phyloP scores from a whole-genome alignment of 2,888 invertebrate species.

The Conus canariensis region DNA sequence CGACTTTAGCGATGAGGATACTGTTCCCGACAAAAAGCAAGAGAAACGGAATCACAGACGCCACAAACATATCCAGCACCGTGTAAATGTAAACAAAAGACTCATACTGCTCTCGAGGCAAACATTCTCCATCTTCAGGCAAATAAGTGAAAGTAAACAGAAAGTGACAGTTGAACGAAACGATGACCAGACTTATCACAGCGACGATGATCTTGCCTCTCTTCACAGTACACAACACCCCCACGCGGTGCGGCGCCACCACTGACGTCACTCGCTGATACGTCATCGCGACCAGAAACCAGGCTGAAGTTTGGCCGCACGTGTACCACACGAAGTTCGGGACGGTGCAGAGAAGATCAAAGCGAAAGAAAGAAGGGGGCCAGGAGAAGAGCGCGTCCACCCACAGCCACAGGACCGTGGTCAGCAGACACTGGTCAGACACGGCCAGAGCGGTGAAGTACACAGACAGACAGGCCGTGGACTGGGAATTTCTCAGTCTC shows the following conservation, averaged over 20 bases:
- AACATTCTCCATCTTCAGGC: not conserved
- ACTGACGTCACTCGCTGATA: slow-evolving; percentile 28
- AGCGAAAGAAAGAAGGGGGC: not conserved
- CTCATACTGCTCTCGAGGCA: not conserved
- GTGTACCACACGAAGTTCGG: not conserved
- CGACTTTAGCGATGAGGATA: not conserved
- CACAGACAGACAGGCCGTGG: not conserved
- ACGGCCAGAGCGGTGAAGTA: slow-evolving; percentile 21
- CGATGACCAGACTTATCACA: not conserved
- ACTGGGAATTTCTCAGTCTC: not conserved
- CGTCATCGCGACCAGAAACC: slow-evolving; percentile 18
- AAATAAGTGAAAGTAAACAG: not conserved
- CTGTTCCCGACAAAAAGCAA: not conserved
- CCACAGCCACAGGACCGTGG: not conserved
- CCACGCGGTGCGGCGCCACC: slow-evolving; percentile 6
- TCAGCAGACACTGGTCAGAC: slow-evolving; percentile 10
- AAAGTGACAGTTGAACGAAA: not conserved
- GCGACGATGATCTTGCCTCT: not conserved
- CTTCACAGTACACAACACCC: not conserved
- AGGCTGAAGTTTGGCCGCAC: not conserved
- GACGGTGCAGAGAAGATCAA: not conserved
- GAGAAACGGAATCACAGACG: not conserved
- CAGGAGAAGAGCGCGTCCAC: not conserved
- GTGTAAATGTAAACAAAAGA: not conserved
- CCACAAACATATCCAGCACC: not conserved